phyloP scores from a whole-genome alignment of 1,140 invertebrate species.

The Philopotamus ludificatus region DNA sequence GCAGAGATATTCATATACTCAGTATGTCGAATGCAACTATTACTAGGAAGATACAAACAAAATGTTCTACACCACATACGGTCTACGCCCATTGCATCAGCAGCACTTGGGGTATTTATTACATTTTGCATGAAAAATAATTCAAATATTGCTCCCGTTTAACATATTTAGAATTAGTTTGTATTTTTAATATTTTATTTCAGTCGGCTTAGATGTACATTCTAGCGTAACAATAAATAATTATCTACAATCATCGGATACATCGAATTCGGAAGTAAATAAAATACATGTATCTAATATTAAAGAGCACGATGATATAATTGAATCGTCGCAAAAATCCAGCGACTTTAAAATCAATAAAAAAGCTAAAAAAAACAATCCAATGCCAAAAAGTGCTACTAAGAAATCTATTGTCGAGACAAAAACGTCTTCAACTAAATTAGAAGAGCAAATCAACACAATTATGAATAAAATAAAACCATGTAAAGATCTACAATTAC shows the following conservation, averaged over 20 bases:
- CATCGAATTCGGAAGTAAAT: too few relatives aligned
- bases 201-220: conserved; percentile 51
- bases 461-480: background rate
- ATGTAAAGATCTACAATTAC: background rate
- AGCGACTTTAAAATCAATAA: background rate
- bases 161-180: background rate
- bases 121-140: too few relatives aligned
- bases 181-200: conserved; percentile 33
- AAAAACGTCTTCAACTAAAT: background rate
- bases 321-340: conserved; percentile 11
- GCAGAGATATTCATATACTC: conserved; percentile 50
- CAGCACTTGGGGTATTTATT: conserved; percentile 50
- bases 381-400: too few relatives aligned
- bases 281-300: background rate
- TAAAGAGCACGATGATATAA: background rate
- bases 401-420: too few relatives aligned
- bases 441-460: background rate
- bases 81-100: conserved; percentile 51
- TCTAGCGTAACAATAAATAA: too few relatives aligned
- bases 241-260: too few relatives aligned
- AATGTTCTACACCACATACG: conserved; percentile 47
- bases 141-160: background rate
- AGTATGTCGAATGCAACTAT: conserved; percentile 47
- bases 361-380: background rate
- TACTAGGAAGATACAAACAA: conserved; percentile 46